Evolutionary conservation across 2,888 invertebrate species (phyloP), one percentile per base, ranked within the genome.

Genomic region (Gnatocerus cornutus): DNA sequence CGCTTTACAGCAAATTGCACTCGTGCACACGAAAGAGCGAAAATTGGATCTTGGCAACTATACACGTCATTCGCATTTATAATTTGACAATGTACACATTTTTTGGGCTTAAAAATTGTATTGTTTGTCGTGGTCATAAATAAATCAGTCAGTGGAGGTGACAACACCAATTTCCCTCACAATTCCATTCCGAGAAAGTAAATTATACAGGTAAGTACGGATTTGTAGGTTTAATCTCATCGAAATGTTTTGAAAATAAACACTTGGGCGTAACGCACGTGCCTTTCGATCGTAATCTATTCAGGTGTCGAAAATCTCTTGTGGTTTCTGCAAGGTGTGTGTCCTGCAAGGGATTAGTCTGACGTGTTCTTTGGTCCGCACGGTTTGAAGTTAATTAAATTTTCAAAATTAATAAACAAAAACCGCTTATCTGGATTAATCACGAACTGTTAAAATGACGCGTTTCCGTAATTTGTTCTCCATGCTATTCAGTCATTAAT

Each of bases 271-370:
- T 65, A 65, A 71, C 69, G 73, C 75, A 70, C 75, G 74, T 76
- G 75, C 74, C 73, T 73, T 50, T 58, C 50, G 72, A 72, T 70
- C 55, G 66, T 69, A 70, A 73, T 68, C 72, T 59, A 56, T 56
- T 74, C 74, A 74, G 74, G 74, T 73, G 73, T 73, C 59, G 73
- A 74, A 73, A 72, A 68, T 69, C 65, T 55, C 46, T 21, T 12
- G 48, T 46, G 48, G 10, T 59, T 48, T 48, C 48, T 13, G 52
- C 63, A 29, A 29, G 53, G 64, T 64, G 64, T 64, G 64, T 64
- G 64, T 53, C 41, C 52, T 30, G 12, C 8, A 27, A 41, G 43
- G 63, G 64, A 55, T 55, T 64, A 27, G 29, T 52, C 48, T 62
- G 50, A 62, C 62, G 50, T 52, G 52, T 52, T 27, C 29, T 30